Evolutionary conservation across 2,113 vertebrate genomes (phyloP).

Genomic region (Columbina picui): DNA sequence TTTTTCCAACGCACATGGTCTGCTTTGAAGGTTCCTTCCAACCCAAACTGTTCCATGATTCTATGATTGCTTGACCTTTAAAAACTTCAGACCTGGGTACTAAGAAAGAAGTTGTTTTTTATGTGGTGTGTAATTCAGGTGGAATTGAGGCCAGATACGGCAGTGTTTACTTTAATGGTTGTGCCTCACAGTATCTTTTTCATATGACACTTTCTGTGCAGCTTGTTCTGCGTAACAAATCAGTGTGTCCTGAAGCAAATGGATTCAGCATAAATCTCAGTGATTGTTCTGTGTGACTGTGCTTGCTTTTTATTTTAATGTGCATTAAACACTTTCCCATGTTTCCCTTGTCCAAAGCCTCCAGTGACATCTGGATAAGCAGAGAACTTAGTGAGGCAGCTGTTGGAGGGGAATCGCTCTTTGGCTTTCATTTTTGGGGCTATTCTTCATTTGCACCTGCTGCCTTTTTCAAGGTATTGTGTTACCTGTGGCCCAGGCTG

Average conservation of each 20-base stretch:
- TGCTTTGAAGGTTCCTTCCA: background rate
- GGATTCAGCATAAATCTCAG: background rate
- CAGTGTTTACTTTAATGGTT: background rate
- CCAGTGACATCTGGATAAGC: background rate
- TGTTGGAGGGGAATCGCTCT: background rate
- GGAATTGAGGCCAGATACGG: rapidly evolving
- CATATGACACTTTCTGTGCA: background rate
- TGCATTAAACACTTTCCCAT: background rate
- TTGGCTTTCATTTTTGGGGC: background rate
- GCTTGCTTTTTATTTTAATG: background rate
- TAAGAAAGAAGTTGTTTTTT: background rate
- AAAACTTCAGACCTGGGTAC: rapidly evolving
- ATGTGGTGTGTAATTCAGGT: background rate
- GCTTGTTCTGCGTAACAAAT: background rate
- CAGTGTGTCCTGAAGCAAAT: rapidly evolving
- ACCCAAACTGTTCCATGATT: background rate
- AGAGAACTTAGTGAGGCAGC: background rate
- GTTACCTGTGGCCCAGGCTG: rapidly evolving
- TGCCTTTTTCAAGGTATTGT: background rate
- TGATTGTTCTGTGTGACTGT: background rate
- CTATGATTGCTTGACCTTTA: background rate
- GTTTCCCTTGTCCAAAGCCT: background rate
- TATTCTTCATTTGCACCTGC: background rate
- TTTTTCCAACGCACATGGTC: rapidly evolving
- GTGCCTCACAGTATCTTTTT: background rate